Base-by-base conservation (phyloP, 2,113 vertebrate species). In the Scartelaos histophorus region DNA sequence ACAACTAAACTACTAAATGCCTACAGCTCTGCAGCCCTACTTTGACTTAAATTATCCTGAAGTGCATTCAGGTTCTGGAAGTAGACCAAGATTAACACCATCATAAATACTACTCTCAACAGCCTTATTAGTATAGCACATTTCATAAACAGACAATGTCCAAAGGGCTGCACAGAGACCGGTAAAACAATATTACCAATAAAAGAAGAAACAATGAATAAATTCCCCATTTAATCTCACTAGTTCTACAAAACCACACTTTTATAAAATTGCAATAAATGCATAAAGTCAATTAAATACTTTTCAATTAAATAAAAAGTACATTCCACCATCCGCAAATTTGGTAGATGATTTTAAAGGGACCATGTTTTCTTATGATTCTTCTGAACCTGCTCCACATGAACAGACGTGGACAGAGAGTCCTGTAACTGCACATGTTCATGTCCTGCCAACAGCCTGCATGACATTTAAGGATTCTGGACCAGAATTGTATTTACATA, bases 371-470 rank as follows among this genome's bases (percentile, higher is more conserved):
- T 71, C 16, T 15, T 5, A 51, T 76, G 34, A 64, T 43, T 5
- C n/a, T 3, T 43, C 29, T 15, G 38, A 64, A 64, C 34, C 19
- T 43, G 17, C 61, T 64, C 9, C 9, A 11, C 34, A 64, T 64
- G 10, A 62, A 62, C 60, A 35, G 21, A 45, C 45, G 34, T 19
- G 29, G 57, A 75, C 22, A 66, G 46, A 25, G n/a, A 64, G 56
- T 22, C 70, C 66, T 45, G 38, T 19, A 21, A 73, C 17, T 57
- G 15, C 15, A 45, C 35, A 35, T 45, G 35, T 67, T 79, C 10
- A n/a, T 16, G 67, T 53, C 25, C 34, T 46, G 56, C 16, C 66
- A 66, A 43, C n/a, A 61, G 12, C 49, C n/a, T 21, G n/a, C 11
- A 21, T 61, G 51, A 25, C 67, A 64, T 38, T 64, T 64, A 38